Conservation (phyloP, 2,113 vertebrate species). For the Ptychochromis oligacanthus region DNA sequence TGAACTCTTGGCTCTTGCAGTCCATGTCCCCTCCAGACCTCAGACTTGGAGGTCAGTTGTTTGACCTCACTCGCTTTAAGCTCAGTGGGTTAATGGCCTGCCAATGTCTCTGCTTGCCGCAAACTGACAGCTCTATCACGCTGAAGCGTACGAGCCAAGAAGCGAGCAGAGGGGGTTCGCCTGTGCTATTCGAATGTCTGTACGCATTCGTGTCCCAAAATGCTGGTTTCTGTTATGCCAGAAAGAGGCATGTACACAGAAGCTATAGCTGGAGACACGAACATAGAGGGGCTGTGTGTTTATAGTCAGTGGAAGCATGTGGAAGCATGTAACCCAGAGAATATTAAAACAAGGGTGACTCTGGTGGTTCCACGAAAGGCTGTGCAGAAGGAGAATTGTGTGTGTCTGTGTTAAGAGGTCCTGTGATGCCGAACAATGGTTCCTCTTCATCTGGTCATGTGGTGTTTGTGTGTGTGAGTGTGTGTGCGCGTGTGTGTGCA, state of each 20-base stretch:
- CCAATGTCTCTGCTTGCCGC: slow-evolving; percentile 64
- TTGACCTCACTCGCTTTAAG: slow-evolving; percentile 64
- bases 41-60: slow-evolving; percentile 58
- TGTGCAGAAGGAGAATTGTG: slow-evolving; percentile 64
- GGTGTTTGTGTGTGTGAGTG: slow-evolving; percentile 42
- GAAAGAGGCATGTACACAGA: slow-evolving; percentile 55
- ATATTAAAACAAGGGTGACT: slow-evolving; percentile 71
- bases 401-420: slow-evolving; percentile 72
- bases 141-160: slow-evolving; percentile 18
- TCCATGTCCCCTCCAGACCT: slow-evolving; percentile 49
- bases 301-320: slow-evolving; percentile 58
- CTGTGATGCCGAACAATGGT: slow-evolving; percentile 78
- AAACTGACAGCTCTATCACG: slow-evolving; percentile 70
- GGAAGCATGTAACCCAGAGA: slow-evolving; percentile 66
- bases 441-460: slow-evolving; percentile 81
- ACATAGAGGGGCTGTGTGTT: slow-evolving; percentile 63
- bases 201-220: slow-evolving; percentile 39
- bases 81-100: slow-evolving; percentile 72
- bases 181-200: slow-evolving; percentile 51
- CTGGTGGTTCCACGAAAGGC: slow-evolving; percentile 61
- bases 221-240: slow-evolving; percentile 53
- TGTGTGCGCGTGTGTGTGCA: slow-evolving; percentile 35
- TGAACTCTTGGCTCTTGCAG: slow-evolving; percentile 65
- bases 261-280: slow-evolving; percentile 33
- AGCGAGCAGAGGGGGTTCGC: not conserved